These are phyloP conservation scores for Sporophila hypoxantha DNA, from an alignment of 2,113 vertebrate genomes.

Conservation along the genomic window DNA sequence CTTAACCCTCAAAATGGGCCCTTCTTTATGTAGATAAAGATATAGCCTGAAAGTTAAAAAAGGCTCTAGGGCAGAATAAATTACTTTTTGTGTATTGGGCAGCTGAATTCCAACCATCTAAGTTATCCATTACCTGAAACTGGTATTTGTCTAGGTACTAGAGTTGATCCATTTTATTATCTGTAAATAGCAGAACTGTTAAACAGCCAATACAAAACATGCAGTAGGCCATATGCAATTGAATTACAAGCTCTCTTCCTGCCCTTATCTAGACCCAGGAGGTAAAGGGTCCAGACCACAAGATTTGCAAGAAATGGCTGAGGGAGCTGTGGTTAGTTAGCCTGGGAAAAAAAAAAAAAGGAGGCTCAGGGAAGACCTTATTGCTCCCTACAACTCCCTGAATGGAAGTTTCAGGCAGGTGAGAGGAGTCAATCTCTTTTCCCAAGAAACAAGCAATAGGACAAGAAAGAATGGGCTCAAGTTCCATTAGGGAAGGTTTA, in stretches of 20 bases:
- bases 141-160: background rate
- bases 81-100: background rate
- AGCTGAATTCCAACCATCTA: background rate
- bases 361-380: background rate
- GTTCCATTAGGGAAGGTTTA: background rate
- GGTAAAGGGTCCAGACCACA: background rate
- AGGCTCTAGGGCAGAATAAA: background rate
- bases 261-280: background rate
- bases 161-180: background rate
- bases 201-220: background rate
- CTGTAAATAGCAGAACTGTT: background rate
- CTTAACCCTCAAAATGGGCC: background rate
- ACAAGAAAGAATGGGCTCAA: background rate
- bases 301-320: background rate
- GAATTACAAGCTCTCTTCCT: background rate
- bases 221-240: background rate
- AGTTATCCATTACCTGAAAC: background rate
- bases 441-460: background rate
- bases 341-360: background rate
- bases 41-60: background rate
- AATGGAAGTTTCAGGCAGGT: background rate
- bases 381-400: background rate
- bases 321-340: background rate
- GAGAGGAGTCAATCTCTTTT: background rate
- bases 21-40: background rate